These are phyloP conservation scores for Amblyteles armatorius DNA, from an alignment of 2,888 invertebrate genomes.

Conservation along the genomic window DNA sequence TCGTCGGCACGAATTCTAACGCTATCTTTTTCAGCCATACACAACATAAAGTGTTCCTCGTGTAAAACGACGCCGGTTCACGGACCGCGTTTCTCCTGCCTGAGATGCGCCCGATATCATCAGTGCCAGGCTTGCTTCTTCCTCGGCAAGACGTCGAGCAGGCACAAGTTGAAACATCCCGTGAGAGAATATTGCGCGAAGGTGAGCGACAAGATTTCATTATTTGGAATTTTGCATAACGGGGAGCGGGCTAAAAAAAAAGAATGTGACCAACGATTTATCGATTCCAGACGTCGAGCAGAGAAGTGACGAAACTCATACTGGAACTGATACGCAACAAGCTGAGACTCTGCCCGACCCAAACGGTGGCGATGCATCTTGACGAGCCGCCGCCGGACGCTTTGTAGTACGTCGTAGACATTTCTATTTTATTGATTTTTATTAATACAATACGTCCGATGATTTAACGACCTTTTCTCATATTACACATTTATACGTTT, in stretches of 20 bases:
- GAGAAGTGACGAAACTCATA: slow-evolving; percentile 81
- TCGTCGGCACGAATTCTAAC: neutral
- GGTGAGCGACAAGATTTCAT: slow-evolving; percentile 77
- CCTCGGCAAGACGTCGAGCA: slow-evolving; percentile 86
- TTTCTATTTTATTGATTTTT: too few relatives aligned
- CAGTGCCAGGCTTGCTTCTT: slow-evolving; percentile 90
- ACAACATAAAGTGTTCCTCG: slow-evolving; percentile 87
- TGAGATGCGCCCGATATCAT: slow-evolving; percentile 88
- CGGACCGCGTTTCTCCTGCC: slow-evolving; percentile 88
- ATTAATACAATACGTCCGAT: too few relatives aligned
- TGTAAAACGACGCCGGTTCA: slow-evolving; percentile 87
- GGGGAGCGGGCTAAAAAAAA: slow-evolving; percentile 9
- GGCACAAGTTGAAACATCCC: slow-evolving; percentile 89
- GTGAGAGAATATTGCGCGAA: slow-evolving; percentile 88
- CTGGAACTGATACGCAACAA: slow-evolving; percentile 82
- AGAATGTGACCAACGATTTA: slow-evolving; percentile 30
- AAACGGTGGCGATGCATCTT: slow-evolving; percentile 73
- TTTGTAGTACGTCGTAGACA: slow-evolving; percentile 72
- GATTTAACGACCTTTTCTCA: too few relatives aligned
- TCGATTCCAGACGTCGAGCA: slow-evolving; percentile 78
- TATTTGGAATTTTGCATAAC: neutral
- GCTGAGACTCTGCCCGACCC: slow-evolving; percentile 80
- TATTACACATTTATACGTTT: too few relatives aligned
- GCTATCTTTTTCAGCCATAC: slow-evolving; percentile 83
- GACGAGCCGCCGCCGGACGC: slow-evolving; percentile 76